Evolutionary conservation across 2,113 vertebrate species (phyloP).

Genomic region (Vulpes lagopus): DNA sequence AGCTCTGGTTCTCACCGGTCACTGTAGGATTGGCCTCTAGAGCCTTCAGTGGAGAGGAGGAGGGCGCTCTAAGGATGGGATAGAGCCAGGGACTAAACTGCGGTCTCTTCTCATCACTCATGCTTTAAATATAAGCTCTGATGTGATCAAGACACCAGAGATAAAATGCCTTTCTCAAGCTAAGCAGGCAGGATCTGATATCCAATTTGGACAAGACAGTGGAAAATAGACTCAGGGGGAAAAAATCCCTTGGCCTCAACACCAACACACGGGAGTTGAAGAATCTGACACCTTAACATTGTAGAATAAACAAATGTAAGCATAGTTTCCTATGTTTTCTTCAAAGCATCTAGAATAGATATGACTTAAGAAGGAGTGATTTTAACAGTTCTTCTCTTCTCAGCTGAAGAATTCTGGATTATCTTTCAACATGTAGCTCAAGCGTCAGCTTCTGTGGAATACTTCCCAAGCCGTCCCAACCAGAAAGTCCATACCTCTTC

Average conservation of each 20-base stretch:
- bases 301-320: conserved; percentile 68
- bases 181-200: conserved; percentile 70
- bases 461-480: background rate
- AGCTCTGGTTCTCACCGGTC: background rate
- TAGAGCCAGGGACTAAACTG: conserved; percentile 35
- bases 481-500: background rate
- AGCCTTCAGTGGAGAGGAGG: background rate
- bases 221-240: conserved; percentile 76
- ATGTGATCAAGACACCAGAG: conserved; percentile 72
- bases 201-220: conserved; percentile 80
- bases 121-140: conserved; percentile 82
- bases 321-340: conserved; percentile 62
- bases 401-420: conserved; percentile 57
- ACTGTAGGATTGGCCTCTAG: background rate
- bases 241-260: conserved; percentile 70
- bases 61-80: background rate
- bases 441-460: conserved; percentile 29
- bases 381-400: conserved; percentile 64
- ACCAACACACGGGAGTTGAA: background rate
- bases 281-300: conserved; percentile 72
- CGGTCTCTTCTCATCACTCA: conserved; percentile 75
- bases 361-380: conserved; percentile 19
- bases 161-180: conserved; percentile 76
- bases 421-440: conserved; percentile 29
- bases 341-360: conserved; percentile 58